These are phyloP conservation scores for Euproctis similis DNA, from an alignment of 2,888 invertebrate species.

Conservation along the genomic window DNA sequence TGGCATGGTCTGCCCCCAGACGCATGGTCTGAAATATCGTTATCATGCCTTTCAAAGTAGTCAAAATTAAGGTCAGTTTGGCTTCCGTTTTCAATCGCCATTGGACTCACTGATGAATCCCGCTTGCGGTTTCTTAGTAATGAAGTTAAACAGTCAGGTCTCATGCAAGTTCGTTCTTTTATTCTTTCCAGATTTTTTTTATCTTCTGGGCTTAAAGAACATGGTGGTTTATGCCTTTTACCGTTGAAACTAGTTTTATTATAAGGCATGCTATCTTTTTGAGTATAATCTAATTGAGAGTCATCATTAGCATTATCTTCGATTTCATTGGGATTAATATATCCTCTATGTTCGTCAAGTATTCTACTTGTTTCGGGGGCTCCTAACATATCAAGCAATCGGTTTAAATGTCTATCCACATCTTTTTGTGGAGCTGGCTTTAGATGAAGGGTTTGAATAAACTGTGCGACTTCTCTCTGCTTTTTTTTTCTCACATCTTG, in stretches of 20 bases:
- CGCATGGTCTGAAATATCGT: neutral
- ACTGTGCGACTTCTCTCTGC: conserved; percentile 31
- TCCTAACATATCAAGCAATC: conserved; percentile 27
- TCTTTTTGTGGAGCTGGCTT: conserved; percentile 14
- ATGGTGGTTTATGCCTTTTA: conserved; percentile 14
- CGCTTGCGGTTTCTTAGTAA: conserved; percentile 5
- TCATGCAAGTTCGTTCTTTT: conserved; percentile 21
- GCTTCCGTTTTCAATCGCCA: conserved; percentile 22
- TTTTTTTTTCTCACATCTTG: conserved; percentile 19
- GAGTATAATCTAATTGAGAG: no score
- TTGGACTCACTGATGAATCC: conserved; percentile 21
- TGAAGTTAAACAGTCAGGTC: conserved; percentile 10
- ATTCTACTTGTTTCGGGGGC: conserved; percentile 25
- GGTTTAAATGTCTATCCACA: conserved; percentile 14
- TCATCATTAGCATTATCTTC: neutral
- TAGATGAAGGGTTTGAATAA: conserved; percentile 32
- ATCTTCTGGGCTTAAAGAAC: conserved; percentile 33
- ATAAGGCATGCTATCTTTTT: no score
- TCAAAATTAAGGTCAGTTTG: conserved; percentile 27
- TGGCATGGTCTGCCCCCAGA: neutral
- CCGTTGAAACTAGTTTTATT: no score
- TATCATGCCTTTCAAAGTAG: neutral
- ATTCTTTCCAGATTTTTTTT: conserved; percentile 32
- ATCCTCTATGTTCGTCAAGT: no score
- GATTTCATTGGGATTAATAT: neutral